Percentiles rank a stretch among this genome's conserved stretches.
Evolutionary conservation across 2,888 invertebrate genomes (phyloP).

Genomic region (Gortyna flavago): DNA sequence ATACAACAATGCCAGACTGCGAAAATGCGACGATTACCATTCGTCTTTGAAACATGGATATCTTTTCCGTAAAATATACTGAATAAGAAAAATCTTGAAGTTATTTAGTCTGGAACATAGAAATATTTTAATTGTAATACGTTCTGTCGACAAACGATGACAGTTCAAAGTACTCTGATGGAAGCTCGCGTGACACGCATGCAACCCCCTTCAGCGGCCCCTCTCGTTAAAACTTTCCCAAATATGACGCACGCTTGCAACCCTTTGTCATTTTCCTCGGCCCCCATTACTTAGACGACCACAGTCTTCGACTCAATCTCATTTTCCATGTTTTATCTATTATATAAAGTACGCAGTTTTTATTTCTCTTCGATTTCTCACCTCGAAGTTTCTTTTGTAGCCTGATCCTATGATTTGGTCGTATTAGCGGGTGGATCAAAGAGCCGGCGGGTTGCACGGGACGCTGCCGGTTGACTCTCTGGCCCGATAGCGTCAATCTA

Average conservation of each 20-base stretch:
- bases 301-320: constrained; percentile 77
- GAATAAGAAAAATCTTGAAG: constrained; percentile 7
- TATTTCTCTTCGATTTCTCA: constrained; percentile 65
- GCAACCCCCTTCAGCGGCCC: constrained; percentile 75
- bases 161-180: constrained; percentile 81
- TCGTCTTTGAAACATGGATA: constrained; percentile 8
- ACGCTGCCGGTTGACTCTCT: constrained; percentile 72
- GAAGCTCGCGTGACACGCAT: constrained; percentile 82
- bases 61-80: constrained; percentile 9
- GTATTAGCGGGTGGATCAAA: constrained; percentile 80
- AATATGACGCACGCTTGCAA: constrained; percentile 84
- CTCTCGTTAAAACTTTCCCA: constrained; percentile 86
- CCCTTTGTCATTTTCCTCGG: constrained; percentile 83
- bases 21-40: constrained; percentile 11
- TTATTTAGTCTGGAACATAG: constrained; percentile 9
- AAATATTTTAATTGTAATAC: constrained; percentile 68
- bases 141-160: constrained; percentile 74
- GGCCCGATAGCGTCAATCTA: constrained; percentile 89
- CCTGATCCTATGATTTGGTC: constrained; percentile 79
- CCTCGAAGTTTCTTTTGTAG: constrained; percentile 74
- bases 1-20: constrained; percentile 13
- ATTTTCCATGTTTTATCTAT: constrained; percentile 72
- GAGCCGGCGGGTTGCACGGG: constrained; percentile 66
- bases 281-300: constrained; percentile 75
- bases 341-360: constrained; percentile 70